Percentiles rank a stretch among this genome's conserved stretches.
Conservation (phyloP, 2,797 vertebrate genomes). For the Paratrypauchen microcephalus region DNA sequence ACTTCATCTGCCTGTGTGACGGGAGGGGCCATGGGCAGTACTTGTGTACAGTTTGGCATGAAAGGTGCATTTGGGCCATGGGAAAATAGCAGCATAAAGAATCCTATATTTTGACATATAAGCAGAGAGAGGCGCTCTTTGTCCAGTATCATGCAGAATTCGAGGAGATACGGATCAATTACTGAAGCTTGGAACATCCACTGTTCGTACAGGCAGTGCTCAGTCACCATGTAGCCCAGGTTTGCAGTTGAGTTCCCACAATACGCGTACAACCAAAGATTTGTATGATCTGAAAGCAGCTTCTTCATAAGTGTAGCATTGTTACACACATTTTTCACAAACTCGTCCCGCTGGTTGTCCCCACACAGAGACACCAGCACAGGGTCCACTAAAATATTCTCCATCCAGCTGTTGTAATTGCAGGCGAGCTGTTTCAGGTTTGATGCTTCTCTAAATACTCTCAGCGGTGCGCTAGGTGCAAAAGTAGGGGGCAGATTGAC, state of each 20-base stretch:
- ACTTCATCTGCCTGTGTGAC: not conserved
- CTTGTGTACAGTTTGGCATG: constrained; percentile 67
- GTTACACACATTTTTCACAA: constrained; percentile 71
- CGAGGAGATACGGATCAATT: constrained; percentile 55
- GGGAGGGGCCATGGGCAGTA: constrained; percentile 6
- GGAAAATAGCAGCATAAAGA: constrained; percentile 70
- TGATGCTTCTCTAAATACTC: constrained; percentile 45
- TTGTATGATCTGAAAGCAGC: constrained; percentile 61
- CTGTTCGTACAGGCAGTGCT: constrained; percentile 70
- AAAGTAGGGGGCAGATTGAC: not conserved
- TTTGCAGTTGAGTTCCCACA: constrained; percentile 67
- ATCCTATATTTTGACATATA: constrained; percentile 67
- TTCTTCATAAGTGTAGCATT: constrained; percentile 53
- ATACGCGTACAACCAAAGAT: constrained; percentile 75
- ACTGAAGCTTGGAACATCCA: constrained; percentile 57
- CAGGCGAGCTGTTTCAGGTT: constrained; percentile 74
- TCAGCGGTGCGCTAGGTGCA: not conserved
- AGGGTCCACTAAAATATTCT: constrained; percentile 39
- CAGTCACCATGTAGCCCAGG: constrained; percentile 43
- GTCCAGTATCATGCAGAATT: constrained; percentile 74
- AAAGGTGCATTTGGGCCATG: constrained; percentile 62
- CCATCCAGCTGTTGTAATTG: constrained; percentile 72
- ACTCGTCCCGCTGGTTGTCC: constrained; percentile 65
- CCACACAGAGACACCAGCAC: constrained; percentile 73
- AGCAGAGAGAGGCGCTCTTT: constrained; percentile 45